Evolutionary conservation across 2,888 invertebrate species (phyloP), one percentile per base, ranked within the genome.

Genomic region (Macaria liturata): DNA sequence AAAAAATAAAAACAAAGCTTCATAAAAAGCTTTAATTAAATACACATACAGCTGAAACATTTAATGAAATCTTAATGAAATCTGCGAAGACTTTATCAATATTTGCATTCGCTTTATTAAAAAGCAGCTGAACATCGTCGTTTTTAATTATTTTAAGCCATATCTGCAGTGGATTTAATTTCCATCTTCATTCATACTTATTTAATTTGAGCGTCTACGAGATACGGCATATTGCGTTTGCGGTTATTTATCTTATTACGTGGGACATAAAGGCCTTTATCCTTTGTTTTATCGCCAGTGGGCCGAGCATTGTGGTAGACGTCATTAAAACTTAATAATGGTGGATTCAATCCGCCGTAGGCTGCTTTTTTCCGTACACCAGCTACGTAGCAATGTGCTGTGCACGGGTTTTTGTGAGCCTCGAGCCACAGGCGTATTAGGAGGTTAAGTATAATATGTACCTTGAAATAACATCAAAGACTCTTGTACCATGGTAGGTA

Each of bases 301-400:
- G 78, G 74, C 67, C 64, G 70, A 70, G 74, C 75, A 78, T 82
- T 81, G 83, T 81, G 81, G 79, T 67, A 70, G 75, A 75, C 82
- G 83, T 87, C 88, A 86, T 88, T 88, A 88, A 88, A 88, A 86
- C 82, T 86, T 86, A 84, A 87, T 87, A 88, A 88, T 83, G 81
- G 78, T 63, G 79, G 80, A 81, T 84, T 83, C 75, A 81, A 84
- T 82, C 75, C 70, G 75, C 78, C 69, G 73, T 73, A 72, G 76
- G 79, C 75, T 67, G 69, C 74, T 67, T 74, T 78, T 74, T 68
- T 68, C 65, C 42, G 4, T 42, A 42, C 6, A 42, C 8, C 1
- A 9, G 42, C 42, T 4, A 42, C 42, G 42, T 4, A 42, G 42
- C 42, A 4, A 8, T n/a, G 9, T 3, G 42, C 42, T n/a, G 9